Evolutionary conservation across 2,888 invertebrate species (phyloP).

Genomic region (Drosophila hamatofila): DNA sequence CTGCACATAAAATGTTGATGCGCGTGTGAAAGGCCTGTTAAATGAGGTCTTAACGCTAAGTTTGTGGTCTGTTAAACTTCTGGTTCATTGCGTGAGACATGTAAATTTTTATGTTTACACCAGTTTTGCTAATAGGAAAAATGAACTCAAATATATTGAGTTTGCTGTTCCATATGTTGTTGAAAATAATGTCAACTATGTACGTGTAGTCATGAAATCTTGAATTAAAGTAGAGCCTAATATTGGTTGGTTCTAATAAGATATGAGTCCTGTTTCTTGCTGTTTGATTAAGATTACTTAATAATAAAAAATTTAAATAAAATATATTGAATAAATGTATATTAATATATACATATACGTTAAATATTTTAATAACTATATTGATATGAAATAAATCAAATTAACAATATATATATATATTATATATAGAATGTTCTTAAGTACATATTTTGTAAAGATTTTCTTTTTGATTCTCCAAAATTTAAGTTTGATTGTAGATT

Average conservation of each 20-base stretch:
- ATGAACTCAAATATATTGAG: too few relatives aligned
- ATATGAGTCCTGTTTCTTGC: too few relatives aligned
- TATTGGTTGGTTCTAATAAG: too few relatives aligned
- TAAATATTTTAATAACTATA: too few relatives aligned
- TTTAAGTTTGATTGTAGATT: too few relatives aligned
- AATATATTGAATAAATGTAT: background rate
- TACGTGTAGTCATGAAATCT: background rate
- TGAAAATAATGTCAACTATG: background rate
- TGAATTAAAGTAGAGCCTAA: background rate
- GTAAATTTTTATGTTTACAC: conserved; percentile 1
- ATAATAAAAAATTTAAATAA: background rate
- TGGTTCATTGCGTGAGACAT: conserved; percentile 6
- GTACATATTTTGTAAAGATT: too few relatives aligned
- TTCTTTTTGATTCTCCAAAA: too few relatives aligned
- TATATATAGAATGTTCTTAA: too few relatives aligned
- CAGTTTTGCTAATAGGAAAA: background rate
- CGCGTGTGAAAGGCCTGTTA: conserved; percentile 47
- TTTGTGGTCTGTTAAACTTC: conserved; percentile 25
- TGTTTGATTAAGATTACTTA: background rate
- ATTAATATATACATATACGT: too few relatives aligned
- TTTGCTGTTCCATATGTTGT: background rate
- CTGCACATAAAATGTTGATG: conserved; percentile 40
- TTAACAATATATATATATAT: too few relatives aligned
- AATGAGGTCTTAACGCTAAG: conserved; percentile 26
- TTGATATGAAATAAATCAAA: too few relatives aligned